A percentile compares a stretch with the other conserved stretches of the same genome.
Conservation (phyloP, 2,113 vertebrate genomes). For the Spizaetus ornatus region DNA sequence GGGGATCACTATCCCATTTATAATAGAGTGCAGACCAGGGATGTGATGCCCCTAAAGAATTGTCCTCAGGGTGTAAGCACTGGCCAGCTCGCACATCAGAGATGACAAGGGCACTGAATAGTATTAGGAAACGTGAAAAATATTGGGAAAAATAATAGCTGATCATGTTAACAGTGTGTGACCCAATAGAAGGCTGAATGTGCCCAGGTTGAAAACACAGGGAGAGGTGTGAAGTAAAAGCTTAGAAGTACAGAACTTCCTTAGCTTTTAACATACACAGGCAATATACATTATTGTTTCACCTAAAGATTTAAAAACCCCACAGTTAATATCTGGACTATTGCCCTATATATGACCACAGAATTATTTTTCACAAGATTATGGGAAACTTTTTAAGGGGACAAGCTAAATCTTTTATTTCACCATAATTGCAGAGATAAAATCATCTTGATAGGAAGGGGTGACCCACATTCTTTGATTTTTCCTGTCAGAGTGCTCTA, state of each 20-base stretch:
- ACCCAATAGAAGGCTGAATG: not conserved
- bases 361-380: not conserved
- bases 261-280: not conserved
- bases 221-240: not conserved
- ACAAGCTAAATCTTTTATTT: not conserved
- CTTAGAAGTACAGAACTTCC: not conserved
- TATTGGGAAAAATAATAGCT: not conserved
- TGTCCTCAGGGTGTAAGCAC: too few species aligned
- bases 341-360: fast-evolving
- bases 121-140: not conserved
- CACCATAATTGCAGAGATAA: not conserved
- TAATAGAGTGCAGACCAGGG: too few species aligned
- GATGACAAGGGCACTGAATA: not conserved
- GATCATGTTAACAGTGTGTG: fast-evolving
- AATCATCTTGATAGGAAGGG: not conserved
- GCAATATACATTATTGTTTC: not conserved
- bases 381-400: not conserved
- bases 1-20: not conserved
- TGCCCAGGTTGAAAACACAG: not conserved
- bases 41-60: not conserved
- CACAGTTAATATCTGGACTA: not conserved
- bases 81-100: not conserved
- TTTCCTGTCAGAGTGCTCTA: not conserved
- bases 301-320: not conserved
- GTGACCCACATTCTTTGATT: not conserved